Conservation (phyloP, 2,113 vertebrate species). For the Amblyornis subalaris region DNA sequence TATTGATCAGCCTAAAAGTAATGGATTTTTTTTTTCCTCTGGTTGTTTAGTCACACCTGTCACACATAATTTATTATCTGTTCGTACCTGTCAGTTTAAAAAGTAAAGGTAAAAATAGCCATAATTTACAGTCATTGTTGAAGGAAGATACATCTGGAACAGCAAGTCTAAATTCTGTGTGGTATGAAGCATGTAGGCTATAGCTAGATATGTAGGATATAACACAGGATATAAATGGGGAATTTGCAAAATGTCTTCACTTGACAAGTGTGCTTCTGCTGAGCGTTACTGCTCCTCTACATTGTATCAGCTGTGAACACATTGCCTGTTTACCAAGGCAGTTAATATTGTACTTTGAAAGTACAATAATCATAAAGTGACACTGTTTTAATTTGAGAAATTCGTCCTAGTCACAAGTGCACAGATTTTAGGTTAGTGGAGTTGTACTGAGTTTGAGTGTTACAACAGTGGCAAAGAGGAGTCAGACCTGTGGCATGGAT, state of each 20-base stretch:
- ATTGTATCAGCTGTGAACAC: conserved; percentile 33
- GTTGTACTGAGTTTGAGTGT: neutral
- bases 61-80: neutral
- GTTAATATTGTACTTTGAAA: conserved; percentile 46
- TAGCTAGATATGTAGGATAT: neutral
- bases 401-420: neutral
- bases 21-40: neutral
- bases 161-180: neutral
- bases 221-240: neutral
- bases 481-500: fast-evolving
- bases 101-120: neutral
- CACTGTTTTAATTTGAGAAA: neutral
- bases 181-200: neutral
- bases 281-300: neutral
- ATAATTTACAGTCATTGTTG: neutral
- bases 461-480: neutral
- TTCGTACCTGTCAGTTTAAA: neutral
- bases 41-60: neutral
- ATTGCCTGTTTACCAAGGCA: conserved; percentile 1
- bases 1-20: neutral
- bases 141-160: neutral
- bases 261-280: neutral
- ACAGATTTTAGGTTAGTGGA: neutral
- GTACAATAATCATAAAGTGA: neutral
- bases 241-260: neutral